Percentiles rank a stretch among this genome's conserved stretches.
phyloP scores from a whole-genome alignment of 2,113 vertebrate species.

The Benitochromis conjunctus region DNA sequence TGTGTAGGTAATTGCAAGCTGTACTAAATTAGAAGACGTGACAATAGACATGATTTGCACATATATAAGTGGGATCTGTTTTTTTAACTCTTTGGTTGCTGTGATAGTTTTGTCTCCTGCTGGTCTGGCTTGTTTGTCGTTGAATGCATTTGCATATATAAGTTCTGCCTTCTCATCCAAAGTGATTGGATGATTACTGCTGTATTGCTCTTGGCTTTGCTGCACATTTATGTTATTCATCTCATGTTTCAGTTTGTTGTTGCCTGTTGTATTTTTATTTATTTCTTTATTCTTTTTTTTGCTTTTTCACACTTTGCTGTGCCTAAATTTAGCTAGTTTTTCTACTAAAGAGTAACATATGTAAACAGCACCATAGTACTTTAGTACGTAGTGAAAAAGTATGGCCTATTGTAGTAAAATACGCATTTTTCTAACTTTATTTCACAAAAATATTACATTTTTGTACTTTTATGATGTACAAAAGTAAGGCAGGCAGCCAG shows the following conservation, averaged over 20 bases:
- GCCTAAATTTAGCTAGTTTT: background rate
- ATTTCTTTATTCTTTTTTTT: background rate
- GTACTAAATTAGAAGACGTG: background rate
- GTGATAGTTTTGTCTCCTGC: conserved; percentile 8
- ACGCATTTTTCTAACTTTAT: background rate
- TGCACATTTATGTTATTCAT: conserved; percentile 50
- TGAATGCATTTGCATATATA: conserved; percentile 1
- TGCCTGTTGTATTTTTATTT: background rate
- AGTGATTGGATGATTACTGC: conserved; percentile 36
- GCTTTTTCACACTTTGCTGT: background rate
- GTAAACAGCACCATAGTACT: background rate
- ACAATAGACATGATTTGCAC: background rate
- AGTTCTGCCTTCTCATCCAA: conserved; percentile 44
- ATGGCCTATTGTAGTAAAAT: background rate
- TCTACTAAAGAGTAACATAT: background rate
- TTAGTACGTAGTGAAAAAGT: background rate
- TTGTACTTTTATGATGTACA: background rate
- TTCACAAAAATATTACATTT: background rate
- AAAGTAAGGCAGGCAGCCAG: background rate
- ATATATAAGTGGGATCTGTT: background rate
- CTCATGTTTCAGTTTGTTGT: conserved; percentile 40
- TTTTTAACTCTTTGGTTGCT: background rate
- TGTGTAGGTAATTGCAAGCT: conserved; percentile 4
- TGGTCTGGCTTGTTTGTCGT: conserved; percentile 12
- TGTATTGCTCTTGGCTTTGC: conserved; percentile 43